These are phyloP conservation scores for Loxodonta africana DNA, from an alignment of 2,113 vertebrate genomes.

Conservation along the genomic window DNA sequence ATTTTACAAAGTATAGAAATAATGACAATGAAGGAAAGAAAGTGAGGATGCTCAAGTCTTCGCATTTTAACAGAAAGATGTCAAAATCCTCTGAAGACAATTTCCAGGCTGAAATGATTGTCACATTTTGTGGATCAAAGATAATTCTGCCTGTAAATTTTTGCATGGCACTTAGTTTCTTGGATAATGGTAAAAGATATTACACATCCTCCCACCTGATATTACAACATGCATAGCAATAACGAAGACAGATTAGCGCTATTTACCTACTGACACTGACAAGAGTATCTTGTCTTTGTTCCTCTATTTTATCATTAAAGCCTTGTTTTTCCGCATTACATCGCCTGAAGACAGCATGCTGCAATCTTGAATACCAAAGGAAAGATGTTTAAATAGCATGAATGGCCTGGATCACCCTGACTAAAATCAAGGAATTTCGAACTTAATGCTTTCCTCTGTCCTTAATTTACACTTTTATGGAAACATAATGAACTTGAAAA, in stretches of 20 bases:
- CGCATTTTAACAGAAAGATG: constrained; percentile 67
- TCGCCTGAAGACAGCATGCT: constrained; percentile 73
- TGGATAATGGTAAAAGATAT: constrained; percentile 70
- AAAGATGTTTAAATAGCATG: constrained; percentile 84
- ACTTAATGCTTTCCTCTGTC: constrained; percentile 22
- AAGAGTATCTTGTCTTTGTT: constrained; percentile 85
- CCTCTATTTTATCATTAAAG: constrained; percentile 86
- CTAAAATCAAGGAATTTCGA: constrained; percentile 48
- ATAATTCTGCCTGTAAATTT: constrained; percentile 75
- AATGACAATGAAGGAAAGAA: constrained; percentile 36
- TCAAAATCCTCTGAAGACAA: constrained; percentile 74
- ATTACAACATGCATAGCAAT: constrained; percentile 81
- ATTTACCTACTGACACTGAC: constrained; percentile 90
- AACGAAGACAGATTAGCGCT: constrained; percentile 94
- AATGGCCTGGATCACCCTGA: constrained; percentile 55
- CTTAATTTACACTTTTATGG: background rate
- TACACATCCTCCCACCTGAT: constrained; percentile 76
- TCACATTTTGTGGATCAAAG: constrained; percentile 79
- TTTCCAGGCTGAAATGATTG: constrained; percentile 72
- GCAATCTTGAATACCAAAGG: constrained; percentile 75
- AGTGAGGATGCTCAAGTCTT: constrained; percentile 40
- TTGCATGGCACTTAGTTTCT: constrained; percentile 81
- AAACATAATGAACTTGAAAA: constrained; percentile 20
- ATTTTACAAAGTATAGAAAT: constrained; percentile 41
- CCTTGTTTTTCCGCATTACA: constrained; percentile 82